Percentiles rank a stretch among this genome's conserved stretches.
phyloP scores from a whole-genome alignment of 2,888 invertebrate species.

The Sympetrum striolatum region DNA sequence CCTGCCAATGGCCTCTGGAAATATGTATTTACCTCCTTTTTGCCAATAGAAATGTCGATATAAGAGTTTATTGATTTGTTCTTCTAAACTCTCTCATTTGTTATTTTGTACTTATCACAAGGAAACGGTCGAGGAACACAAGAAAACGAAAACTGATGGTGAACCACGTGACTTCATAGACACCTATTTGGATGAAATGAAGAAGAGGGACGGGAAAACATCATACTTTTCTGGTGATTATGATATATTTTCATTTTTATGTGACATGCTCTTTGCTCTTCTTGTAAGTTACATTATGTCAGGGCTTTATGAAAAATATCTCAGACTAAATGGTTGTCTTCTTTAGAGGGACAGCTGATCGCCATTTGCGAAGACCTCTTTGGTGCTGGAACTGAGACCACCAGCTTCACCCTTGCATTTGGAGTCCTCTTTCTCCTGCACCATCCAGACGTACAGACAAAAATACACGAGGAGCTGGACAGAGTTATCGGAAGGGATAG shows the following conservation, averaged over 20 bases:
- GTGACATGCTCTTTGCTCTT: too few species aligned
- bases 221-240: not conserved
- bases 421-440: not conserved
- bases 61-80: too few species aligned
- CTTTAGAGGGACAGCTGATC: not conserved
- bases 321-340: not conserved
- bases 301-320: too few species aligned
- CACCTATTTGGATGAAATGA: not conserved
- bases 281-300: too few species aligned
- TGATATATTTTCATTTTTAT: too few species aligned
- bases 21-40: too few species aligned
- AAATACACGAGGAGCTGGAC: not conserved
- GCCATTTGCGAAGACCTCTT: not conserved
- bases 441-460: not conserved
- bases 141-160: not conserved
- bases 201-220: not conserved
- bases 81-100: too few species aligned
- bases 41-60: too few species aligned
- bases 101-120: too few species aligned
- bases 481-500: not conserved
- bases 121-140: not conserved
- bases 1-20: too few species aligned
- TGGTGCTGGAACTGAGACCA: constrained; percentile 13
- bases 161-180: constrained; percentile 31
- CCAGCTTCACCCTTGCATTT: not conserved